Percentiles rank a stretch among this genome's conserved stretches.
Evolutionary conservation across 2,888 invertebrate species (phyloP).

Genomic region (Exephanes ischioxanthus): DNA sequence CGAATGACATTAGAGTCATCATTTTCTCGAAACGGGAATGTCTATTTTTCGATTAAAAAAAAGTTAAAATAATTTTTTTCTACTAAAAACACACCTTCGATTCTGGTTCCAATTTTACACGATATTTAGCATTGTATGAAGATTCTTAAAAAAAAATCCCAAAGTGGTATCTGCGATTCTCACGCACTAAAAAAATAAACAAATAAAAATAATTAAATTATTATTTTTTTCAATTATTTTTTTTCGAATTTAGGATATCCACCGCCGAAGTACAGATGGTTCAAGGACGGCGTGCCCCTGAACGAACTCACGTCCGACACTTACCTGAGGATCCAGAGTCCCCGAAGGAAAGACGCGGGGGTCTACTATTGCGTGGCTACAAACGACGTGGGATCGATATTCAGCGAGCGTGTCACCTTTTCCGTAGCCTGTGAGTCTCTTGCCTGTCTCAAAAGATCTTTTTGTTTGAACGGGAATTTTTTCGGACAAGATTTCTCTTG

Average conservation of each 20-base stretch:
- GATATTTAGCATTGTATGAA: too few species aligned
- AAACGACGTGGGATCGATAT: slow-evolving; percentile 96
- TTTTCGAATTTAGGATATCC: slow-evolving; percentile 90
- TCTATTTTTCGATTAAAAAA: too few species aligned
- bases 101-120: too few species aligned
- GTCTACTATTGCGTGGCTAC: slow-evolving; percentile 96
- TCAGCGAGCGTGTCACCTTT: slow-evolving; percentile 95
- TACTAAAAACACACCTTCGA: too few species aligned
- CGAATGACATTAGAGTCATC: too few species aligned
- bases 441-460: background rate
- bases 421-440: slow-evolving; percentile 95
- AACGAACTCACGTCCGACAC: slow-evolving; percentile 93
- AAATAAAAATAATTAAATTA: too few species aligned
- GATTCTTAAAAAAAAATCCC: too few species aligned
- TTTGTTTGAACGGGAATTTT: background rate
- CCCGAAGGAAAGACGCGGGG: slow-evolving; percentile 93
- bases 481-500: too few species aligned
- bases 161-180: too few species aligned
- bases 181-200: too few species aligned
- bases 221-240: background rate
- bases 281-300: slow-evolving; percentile 93
- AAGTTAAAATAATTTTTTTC: too few species aligned
- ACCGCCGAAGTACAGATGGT: slow-evolving; percentile 96
- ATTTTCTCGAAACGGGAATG: too few species aligned
- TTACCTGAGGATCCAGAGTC: slow-evolving; percentile 92